Base-by-base conservation (phyloP, 2,113 vertebrate species). In the Aspiorhynchus laticeps region DNA sequence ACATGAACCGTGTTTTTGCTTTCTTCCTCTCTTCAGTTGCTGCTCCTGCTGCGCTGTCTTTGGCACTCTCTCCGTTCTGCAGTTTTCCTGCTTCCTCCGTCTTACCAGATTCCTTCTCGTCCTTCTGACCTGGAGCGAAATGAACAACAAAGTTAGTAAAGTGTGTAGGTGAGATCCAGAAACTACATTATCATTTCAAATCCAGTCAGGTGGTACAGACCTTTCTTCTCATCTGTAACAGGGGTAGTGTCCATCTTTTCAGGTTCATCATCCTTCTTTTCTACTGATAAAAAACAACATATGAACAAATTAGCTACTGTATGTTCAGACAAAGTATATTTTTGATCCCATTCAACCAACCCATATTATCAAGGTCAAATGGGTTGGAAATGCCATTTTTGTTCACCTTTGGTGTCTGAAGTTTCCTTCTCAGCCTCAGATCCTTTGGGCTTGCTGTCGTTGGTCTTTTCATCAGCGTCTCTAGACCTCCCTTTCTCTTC, bases 1-100 rank as follows among this genome's bases (percentile, higher is more conserved):
- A 99, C 98, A 99, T 99, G 93, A 99, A 99, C 14, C 98, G 95
- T 80, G 96, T 96, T 90, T 99, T 99, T 3, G 91, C 92, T 38
- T 94, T 95, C 90, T 97, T 97, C 93, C 97, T 98, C 76, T 99
- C 97, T 75, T 93, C 95, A 7, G 86, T 88, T 41, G 21, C 89
- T 14, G 73, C 88, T 0, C 85, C 61, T 0, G 88, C 65, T 0
- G 36, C 88, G 3, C 83, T 88, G 5, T 98, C 97, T 86, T 97
- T 98, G 73, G 93, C 93, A 36, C 95, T 93, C 87, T 99, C 98
- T 77, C 98, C 98, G 0, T 99, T 99, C 94, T 97, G 97, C 89
- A 99, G 96, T 91, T 97, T 96, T 65, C 95, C 91, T 0, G 84
- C 53, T 43, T 98, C 96, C 41, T 96, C 97, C 5, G 93, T 91